A percentile compares a stretch with the other conserved stretches of the same genome.
phyloP scores from a whole-genome alignment of 2,888 invertebrate species.

The Morpho helenor region DNA sequence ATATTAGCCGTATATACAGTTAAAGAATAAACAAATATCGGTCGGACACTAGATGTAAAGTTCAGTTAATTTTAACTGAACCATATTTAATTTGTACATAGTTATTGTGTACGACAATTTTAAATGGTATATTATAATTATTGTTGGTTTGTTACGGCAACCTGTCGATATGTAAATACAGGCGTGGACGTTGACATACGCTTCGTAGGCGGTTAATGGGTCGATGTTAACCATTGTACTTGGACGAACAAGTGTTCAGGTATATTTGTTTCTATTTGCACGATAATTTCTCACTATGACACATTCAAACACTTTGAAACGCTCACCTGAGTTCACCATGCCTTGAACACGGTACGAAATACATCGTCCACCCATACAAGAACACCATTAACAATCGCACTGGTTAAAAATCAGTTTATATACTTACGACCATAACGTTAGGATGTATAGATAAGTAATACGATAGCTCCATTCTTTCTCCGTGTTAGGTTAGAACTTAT shows the following conservation, averaged over 20 bases:
- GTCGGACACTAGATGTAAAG: conserved; percentile 23
- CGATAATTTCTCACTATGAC: conserved; percentile 65
- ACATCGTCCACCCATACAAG: conserved; percentile 60
- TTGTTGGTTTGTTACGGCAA: conserved; percentile 71
- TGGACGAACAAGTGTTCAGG: conserved; percentile 40
- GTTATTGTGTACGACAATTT: conserved; percentile 60
- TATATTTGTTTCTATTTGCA: conserved; percentile 51
- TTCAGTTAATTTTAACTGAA: conserved; percentile 53
- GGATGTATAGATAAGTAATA: conserved; percentile 62
- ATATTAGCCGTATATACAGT: too few relatives aligned
- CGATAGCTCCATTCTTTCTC: conserved; percentile 70
- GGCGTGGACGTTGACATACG: conserved; percentile 51
- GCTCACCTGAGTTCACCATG: conserved; percentile 58
- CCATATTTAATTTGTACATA: conserved; percentile 66
- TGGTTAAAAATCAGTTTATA: conserved; percentile 63
- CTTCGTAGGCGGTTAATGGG: conserved; percentile 47
- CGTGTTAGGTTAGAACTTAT: conserved; percentile 70
- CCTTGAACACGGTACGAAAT: conserved; percentile 65
- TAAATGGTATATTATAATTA: conserved; percentile 50
- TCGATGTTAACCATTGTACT: conserved; percentile 35
- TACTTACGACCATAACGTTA: conserved; percentile 70
- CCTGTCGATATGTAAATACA: conserved; percentile 69
- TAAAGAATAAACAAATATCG: neutral
- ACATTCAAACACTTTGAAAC: conserved; percentile 58
- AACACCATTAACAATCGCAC: conserved; percentile 68